A percentile compares a stretch with the other conserved stretches of the same genome.
These are phyloP conservation scores for Eretmochelys imbricata DNA, from an alignment of 2,113 vertebrate genomes.

Conservation along the genomic window DNA sequence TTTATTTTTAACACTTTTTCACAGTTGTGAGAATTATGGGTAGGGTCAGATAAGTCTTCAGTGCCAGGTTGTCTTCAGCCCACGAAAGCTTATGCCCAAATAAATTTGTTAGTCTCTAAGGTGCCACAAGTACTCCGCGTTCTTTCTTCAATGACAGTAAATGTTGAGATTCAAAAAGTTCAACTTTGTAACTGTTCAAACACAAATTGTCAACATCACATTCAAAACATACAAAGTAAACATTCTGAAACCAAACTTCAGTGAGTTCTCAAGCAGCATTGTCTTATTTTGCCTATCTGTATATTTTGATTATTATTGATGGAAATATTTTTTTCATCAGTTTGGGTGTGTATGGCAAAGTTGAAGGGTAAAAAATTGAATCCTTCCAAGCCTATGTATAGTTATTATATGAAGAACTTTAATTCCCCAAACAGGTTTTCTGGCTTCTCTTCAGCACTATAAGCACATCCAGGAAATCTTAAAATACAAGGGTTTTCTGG, in stretches of 20 bases:
- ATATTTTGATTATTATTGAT: background rate
- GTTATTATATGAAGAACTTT: background rate
- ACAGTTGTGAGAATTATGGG: background rate
- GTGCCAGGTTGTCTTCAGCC: too few relatives aligned
- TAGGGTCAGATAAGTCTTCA: background rate
- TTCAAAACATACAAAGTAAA: background rate
- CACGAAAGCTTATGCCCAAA: too few relatives aligned
- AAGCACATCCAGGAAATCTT: background rate
- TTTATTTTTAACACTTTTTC: background rate
- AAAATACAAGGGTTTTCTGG: background rate
- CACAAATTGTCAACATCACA: background rate
- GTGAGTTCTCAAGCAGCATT: background rate
- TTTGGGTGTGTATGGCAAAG: background rate
- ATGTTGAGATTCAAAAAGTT: background rate
- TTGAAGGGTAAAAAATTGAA: background rate
- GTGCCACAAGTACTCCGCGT: too few relatives aligned
- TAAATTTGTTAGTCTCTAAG: too few relatives aligned
- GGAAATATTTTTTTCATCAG: background rate
- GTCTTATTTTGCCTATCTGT: background rate
- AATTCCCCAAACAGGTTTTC: background rate
- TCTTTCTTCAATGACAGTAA: background rate
- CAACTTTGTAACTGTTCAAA: background rate
- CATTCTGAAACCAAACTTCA: background rate
- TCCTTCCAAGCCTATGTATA: background rate
- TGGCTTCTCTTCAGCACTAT: background rate